These are phyloP conservation scores for Pseudonaja textilis DNA, from an alignment of 2,113 vertebrate species.

Conservation along the genomic window DNA sequence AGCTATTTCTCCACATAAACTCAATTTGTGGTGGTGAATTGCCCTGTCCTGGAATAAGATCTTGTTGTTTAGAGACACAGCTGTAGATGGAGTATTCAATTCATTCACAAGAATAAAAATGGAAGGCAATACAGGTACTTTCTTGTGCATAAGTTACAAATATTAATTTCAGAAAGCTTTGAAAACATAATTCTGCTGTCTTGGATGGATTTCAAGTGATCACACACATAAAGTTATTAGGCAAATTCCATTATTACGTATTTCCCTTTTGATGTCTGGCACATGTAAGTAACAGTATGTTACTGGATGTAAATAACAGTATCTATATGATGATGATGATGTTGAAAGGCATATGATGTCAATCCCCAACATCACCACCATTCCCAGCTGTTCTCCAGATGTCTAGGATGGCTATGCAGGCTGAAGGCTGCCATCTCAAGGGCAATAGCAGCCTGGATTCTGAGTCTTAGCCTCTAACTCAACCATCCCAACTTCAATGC, in stretches of 20 bases:
- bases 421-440: background rate
- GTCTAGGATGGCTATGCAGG: background rate
- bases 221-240: background rate
- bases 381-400: background rate
- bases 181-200: too few relatives aligned
- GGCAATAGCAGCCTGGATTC: background rate
- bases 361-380: background rate
- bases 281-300: background rate
- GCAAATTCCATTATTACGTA: background rate
- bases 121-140: background rate
- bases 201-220: background rate
- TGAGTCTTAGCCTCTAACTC: background rate
- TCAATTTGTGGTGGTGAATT: background rate
- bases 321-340: background rate
- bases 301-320: background rate
- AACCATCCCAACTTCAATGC: background rate
- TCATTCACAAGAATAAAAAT: background rate
- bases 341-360: background rate
- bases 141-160: background rate
- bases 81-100: background rate
- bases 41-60: background rate
- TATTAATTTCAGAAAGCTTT: background rate
- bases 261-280: background rate
- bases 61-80: background rate
- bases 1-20: background rate